A percentile compares a stretch with the other conserved stretches of the same genome.
phyloP scores from a whole-genome alignment of 1,140 invertebrate species.

The Pygmarrhopalites habei region DNA sequence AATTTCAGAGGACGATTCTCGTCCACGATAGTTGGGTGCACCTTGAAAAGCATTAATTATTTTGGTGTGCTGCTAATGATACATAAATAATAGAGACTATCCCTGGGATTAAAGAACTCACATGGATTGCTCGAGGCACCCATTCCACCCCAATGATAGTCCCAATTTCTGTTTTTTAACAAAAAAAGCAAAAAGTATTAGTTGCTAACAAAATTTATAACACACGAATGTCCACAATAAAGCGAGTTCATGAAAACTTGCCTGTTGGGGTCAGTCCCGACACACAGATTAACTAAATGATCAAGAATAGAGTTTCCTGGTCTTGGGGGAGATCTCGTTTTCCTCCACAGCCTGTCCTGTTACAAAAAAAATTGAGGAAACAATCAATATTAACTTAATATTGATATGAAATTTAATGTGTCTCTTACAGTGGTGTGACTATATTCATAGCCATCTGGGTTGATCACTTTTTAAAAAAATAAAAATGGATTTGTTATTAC shows the following conservation, averaged over 20 bases:
- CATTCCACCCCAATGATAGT: constrained; percentile 16
- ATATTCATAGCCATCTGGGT: constrained; percentile 29
- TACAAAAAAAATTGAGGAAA: too few relatives aligned
- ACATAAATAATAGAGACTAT: too few relatives aligned
- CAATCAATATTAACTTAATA: too few relatives aligned
- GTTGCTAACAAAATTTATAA: not conserved
- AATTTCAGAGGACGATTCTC: constrained; percentile 16
- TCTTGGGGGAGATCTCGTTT: constrained; percentile 51
- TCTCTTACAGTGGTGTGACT: constrained; percentile 9
- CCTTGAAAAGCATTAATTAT: too few relatives aligned
- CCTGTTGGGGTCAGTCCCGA: too few relatives aligned
- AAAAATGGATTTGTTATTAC: too few relatives aligned
- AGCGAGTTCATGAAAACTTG: too few relatives aligned
- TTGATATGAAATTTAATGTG: too few relatives aligned
- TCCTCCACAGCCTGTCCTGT: constrained; percentile 60
- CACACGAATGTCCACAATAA: not conserved
- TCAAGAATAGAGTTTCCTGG: constrained; percentile 8
- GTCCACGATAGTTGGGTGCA: constrained; percentile 19
- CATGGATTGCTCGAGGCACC: constrained; percentile 25
- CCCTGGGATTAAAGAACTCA: too few relatives aligned
- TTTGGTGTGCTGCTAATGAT: too few relatives aligned
- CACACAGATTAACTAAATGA: not conserved
- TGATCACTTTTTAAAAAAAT: too few relatives aligned
- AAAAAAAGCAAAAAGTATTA: too few relatives aligned
- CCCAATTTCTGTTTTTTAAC: constrained; percentile 46